Conservation (phyloP, 2,888 invertebrate genomes). For the Hoplodrina blanda region DNA sequence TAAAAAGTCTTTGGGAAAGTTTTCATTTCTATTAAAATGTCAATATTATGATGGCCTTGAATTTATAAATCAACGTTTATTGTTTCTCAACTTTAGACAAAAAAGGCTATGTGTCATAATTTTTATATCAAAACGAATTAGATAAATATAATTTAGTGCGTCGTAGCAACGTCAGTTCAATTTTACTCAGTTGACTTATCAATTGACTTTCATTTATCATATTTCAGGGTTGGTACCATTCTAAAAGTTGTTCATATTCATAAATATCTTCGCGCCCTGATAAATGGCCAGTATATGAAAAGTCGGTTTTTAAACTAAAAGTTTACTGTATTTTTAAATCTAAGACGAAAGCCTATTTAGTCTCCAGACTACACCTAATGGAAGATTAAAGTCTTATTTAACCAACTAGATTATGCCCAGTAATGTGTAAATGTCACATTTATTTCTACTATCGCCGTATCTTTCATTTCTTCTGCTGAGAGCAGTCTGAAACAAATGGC, state of each 20-base stretch:
- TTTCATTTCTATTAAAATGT: constrained; percentile 24
- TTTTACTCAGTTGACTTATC: constrained; percentile 4
- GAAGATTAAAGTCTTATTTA: constrained; percentile 27
- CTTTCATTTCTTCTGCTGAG: constrained; percentile 49
- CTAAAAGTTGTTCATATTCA: neutral
- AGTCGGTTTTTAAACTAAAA: too few relatives aligned
- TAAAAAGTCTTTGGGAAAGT: constrained; percentile 11
- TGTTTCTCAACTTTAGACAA: too few relatives aligned
- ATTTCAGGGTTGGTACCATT: too few relatives aligned
- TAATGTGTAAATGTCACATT: constrained; percentile 36
- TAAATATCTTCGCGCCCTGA: neutral
- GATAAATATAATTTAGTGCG: neutral
- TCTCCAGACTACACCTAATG: constrained; percentile 8
- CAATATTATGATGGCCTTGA: neutral
- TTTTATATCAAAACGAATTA: neutral
- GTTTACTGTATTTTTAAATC: constrained; percentile 7
- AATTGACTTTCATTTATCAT: too few relatives aligned
- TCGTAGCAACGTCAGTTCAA: neutral
- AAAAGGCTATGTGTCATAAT: neutral
- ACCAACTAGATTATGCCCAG: constrained; percentile 17
- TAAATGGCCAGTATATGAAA: neutral
- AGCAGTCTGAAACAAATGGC: constrained; percentile 41
- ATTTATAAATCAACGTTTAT: neutral
- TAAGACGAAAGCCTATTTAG: neutral
- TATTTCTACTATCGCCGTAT: constrained; percentile 41